Evolutionary conservation across 2,888 invertebrate genomes (phyloP).

Genomic region (Alsophila aescularia): DNA sequence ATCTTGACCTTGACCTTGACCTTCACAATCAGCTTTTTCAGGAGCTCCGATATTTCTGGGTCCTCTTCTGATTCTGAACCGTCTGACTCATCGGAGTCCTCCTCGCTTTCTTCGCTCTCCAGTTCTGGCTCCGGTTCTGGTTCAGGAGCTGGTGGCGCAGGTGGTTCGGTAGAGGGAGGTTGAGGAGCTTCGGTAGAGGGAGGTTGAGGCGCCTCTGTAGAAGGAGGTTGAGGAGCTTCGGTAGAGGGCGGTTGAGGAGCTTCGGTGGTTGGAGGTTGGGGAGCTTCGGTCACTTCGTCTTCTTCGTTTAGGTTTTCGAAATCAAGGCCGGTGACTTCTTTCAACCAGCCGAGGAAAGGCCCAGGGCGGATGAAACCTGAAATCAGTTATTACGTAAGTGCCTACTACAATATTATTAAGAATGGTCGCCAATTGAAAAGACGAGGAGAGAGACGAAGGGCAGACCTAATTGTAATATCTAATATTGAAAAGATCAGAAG

Average conservation of each 20-base stretch:
- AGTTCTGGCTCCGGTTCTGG: constrained; percentile 34
- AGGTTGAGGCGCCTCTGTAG: constrained; percentile 22
- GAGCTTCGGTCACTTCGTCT: constrained; percentile 35
- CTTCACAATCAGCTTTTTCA: constrained; percentile 68
- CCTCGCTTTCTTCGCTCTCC: constrained; percentile 42
- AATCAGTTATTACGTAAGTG: not conserved
- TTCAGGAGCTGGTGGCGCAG: constrained; percentile 29
- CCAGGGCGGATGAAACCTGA: constrained; percentile 72
- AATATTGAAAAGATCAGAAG: too few species aligned
- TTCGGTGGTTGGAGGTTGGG: constrained; percentile 1
- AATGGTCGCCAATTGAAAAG: too few species aligned
- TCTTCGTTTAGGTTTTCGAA: constrained; percentile 64
- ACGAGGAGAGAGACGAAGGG: too few species aligned
- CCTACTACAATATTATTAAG: too few species aligned
- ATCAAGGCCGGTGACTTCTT: constrained; percentile 61
- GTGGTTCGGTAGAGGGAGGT: constrained; percentile 28
- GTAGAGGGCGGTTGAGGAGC: constrained; percentile 23
- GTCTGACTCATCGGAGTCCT: constrained; percentile 43
- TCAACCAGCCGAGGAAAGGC: constrained; percentile 69
- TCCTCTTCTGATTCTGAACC: constrained; percentile 48
- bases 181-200: constrained; percentile 26
- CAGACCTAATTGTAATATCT: too few species aligned
- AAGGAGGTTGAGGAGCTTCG: constrained; percentile 14
- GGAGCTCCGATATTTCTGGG: constrained; percentile 55
- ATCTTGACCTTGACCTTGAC: constrained; percentile 72